phyloP scores from a whole-genome alignment of 92 coral and sea anemone species.

The Nematostella vectensis region DNA sequence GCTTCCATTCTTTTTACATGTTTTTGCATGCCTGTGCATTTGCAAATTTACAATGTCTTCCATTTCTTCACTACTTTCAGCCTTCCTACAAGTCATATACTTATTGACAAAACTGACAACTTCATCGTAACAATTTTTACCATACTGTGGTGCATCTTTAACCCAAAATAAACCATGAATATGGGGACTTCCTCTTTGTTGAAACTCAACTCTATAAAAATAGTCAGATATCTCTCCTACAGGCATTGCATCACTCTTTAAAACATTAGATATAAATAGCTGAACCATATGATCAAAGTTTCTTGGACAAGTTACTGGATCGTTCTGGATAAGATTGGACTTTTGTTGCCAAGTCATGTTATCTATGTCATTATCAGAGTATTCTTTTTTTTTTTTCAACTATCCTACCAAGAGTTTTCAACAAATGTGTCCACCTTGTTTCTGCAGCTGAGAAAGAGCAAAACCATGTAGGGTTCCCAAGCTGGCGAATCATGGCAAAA shows the following conservation, averaged over 20 bases:
- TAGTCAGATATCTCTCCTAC: conserved; percentile 39
- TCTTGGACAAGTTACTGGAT: conserved; percentile 65
- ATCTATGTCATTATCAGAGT: conserved; percentile 34
- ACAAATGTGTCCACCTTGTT: conserved; percentile 59
- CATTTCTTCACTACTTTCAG: conserved; percentile 5
- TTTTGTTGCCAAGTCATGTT: conserved; percentile 60
- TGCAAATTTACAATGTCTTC: conserved; percentile 42
- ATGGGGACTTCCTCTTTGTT: conserved; percentile 58
- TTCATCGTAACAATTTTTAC: conserved; percentile 8
- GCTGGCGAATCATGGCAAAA: conserved; percentile 65
- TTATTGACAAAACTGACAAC: conserved; percentile 39
- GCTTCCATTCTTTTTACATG: conserved; percentile 38
- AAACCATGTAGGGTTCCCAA: conserved; percentile 64
- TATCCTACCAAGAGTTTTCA: conserved; percentile 45
- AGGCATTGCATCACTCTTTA: conserved; percentile 36
- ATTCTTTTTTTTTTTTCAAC: conserved; percentile 37
- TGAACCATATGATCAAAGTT: conserved; percentile 65
- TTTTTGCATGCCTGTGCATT: conserved; percentile 50
- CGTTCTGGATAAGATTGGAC: conserved; percentile 51
- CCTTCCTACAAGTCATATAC: conserved; percentile 36
- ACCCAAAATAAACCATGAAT: conserved; percentile 50
- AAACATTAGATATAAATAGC: conserved; percentile 30
- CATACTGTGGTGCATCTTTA: conserved; percentile 41
- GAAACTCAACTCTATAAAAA: conserved; percentile 56
- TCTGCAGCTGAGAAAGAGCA: conserved; percentile 76